Evolutionary conservation across 2,113 vertebrate genomes (phyloP).

Genomic region (Mustela nigripes): DNA sequence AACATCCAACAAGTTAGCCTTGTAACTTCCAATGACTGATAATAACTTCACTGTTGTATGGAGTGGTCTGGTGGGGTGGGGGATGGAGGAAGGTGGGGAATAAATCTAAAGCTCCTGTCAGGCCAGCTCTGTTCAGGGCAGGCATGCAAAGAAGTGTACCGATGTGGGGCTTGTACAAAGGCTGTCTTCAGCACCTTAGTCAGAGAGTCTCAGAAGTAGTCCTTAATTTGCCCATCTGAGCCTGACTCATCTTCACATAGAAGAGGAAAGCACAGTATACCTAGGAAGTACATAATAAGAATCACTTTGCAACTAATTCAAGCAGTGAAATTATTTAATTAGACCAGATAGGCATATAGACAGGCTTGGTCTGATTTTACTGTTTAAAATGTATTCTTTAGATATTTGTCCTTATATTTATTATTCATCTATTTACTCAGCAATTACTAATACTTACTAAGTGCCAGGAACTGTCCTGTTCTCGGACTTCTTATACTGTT

Average conservation of each 20-base stretch:
- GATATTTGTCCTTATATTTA: constrained; percentile 36
- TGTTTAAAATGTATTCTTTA: background rate
- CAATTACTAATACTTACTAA: background rate
- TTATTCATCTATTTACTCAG: constrained; percentile 42
- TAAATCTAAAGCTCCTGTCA: background rate
- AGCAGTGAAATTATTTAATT: background rate
- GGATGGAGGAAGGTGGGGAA: background rate
- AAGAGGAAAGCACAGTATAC: background rate
- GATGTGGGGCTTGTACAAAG: background rate
- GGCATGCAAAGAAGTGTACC: background rate
- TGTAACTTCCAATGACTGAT: background rate
- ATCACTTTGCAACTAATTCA: background rate
- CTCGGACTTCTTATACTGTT: background rate
- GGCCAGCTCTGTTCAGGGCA: background rate
- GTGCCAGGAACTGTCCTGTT: background rate
- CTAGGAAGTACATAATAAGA: background rate
- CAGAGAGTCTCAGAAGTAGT: background rate
- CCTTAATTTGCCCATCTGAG: background rate
- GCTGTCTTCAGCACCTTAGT: background rate
- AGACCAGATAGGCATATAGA: background rate
- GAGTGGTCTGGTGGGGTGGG: background rate
- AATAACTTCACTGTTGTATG: background rate
- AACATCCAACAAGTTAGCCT: background rate
- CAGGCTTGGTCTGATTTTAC: background rate
- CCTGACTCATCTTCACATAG: background rate